Evolutionary conservation across 2,113 vertebrate genomes (phyloP).

Genomic region (Raja brachyura): DNA sequence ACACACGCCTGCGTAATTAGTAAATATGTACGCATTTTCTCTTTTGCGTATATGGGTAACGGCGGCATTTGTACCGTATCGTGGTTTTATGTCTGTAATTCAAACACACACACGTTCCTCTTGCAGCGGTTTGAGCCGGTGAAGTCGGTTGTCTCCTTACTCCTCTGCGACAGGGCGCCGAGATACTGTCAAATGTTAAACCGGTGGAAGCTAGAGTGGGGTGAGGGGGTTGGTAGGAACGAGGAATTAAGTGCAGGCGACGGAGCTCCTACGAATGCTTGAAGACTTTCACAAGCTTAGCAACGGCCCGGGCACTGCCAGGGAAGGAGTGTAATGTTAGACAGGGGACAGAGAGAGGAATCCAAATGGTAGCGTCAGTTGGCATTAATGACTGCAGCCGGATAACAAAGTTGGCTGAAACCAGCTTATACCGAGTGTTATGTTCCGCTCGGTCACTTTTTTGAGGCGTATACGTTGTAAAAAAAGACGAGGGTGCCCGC

Average conservation of each 20-base stretch:
- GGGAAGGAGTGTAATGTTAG: too few relatives aligned
- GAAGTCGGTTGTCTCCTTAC: neutral
- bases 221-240: neutral
- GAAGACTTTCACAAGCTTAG: neutral
- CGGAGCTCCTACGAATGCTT: neutral
- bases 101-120: neutral
- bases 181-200: neutral
- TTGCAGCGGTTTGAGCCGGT: neutral
- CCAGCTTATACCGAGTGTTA: neutral
- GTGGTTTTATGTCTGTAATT: neutral
- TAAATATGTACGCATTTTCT: conserved; percentile 27
- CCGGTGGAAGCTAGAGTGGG: too few relatives aligned
- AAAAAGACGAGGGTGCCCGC: neutral
- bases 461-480: neutral
- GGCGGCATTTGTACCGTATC: neutral
- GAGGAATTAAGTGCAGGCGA: neutral
- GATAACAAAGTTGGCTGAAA: neutral
- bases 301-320: too few relatives aligned
- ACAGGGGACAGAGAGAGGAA: neutral
- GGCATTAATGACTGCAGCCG: neutral
- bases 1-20: conserved; percentile 14
- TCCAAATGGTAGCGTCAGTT: neutral
- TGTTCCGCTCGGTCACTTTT: neutral
- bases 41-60: neutral
- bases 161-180: neutral